Evolutionary conservation across 2,113 vertebrate species (phyloP).

Genomic region (Peromyscus maniculatus): DNA sequence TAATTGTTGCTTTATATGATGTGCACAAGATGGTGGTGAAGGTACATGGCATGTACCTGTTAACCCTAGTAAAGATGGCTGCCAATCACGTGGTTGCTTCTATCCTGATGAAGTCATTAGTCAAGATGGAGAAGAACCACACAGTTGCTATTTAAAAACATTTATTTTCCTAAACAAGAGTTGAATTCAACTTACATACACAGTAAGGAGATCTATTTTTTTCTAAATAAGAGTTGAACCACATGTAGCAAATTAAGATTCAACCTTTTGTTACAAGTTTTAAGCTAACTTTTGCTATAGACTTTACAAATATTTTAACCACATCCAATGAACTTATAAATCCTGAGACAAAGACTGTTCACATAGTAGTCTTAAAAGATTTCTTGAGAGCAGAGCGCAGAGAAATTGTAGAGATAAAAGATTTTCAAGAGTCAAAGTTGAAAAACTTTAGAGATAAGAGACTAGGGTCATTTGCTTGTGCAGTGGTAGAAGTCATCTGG

Average conservation of each 20-base stretch:
- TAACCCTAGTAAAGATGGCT: background rate
- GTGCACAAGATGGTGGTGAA: background rate
- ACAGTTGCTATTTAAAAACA: background rate
- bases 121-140: background rate
- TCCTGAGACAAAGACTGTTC: background rate
- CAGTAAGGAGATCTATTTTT: background rate
- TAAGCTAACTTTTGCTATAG: background rate
- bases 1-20: background rate
- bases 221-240: background rate
- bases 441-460: background rate
- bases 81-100: background rate
- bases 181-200: background rate
- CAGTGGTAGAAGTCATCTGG: background rate
- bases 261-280: background rate
- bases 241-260: background rate
- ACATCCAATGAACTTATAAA: background rate
- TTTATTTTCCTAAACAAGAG: background rate
- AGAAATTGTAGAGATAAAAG: background rate
- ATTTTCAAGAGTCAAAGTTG: background rate
- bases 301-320: background rate
- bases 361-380: background rate
- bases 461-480: background rate
- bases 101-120: no score
- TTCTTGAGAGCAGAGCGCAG: background rate
- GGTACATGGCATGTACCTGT: background rate